These are phyloP conservation scores for Priocnemis perturbator DNA, from an alignment of 2,888 invertebrate species.

Conservation along the genomic window DNA sequence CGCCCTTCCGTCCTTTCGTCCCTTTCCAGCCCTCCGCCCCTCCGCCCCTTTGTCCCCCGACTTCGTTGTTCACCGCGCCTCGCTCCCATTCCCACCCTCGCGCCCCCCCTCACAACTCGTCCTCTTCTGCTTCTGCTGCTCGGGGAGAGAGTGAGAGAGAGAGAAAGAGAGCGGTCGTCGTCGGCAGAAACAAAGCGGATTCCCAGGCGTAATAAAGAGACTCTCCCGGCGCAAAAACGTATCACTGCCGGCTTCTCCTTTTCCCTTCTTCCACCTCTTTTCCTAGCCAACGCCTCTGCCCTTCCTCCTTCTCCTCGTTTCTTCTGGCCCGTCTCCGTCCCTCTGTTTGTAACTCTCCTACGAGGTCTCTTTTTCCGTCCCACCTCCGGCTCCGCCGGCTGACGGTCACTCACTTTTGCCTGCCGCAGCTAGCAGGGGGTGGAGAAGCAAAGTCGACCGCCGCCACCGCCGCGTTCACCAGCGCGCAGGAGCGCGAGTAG, in stretches of 20 bases:
- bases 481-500: background rate
- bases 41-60: constrained; percentile 20
- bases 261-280: background rate
- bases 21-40: constrained; percentile 19
- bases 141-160: too few species aligned
- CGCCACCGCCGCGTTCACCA: background rate
- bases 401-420: too few species aligned
- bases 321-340: background rate
- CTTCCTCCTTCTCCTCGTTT: background rate
- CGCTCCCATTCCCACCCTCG: constrained; percentile 34
- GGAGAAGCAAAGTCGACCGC: background rate
- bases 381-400: background rate
- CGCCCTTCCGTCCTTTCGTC: constrained; percentile 3
- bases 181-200: constrained; percentile 69
- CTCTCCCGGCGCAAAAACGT: constrained; percentile 59
- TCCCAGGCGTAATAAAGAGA: constrained; percentile 70
- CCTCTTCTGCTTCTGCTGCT: constrained; percentile 33
- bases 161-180: too few species aligned
- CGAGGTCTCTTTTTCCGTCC: constrained; percentile 7
- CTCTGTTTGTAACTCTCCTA: constrained; percentile 2
- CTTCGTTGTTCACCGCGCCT: constrained; percentile 13
- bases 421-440: background rate
- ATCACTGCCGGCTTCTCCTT: constrained; percentile 33
- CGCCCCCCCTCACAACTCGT: constrained; percentile 8
- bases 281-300: background rate